Percentiles rank a stretch among this genome's conserved stretches.
Conservation (phyloP, 2,113 vertebrate genomes). For the Anser brachyrhynchus region DNA sequence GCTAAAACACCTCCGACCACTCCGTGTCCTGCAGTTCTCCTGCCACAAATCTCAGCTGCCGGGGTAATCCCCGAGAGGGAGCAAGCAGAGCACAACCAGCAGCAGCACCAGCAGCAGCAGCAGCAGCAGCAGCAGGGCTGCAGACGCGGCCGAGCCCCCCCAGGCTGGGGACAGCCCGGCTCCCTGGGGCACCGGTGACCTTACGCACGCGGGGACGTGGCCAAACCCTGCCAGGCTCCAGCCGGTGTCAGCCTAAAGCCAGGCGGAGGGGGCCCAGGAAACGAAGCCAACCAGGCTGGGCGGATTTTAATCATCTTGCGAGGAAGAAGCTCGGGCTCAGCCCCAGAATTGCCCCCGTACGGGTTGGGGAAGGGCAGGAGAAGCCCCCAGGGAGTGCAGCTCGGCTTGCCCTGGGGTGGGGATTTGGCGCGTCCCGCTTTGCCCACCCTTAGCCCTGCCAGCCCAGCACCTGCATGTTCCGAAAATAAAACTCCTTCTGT, state of each 20-base stretch:
- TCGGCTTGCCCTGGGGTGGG: not conserved
- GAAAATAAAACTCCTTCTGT: slow-evolving; percentile 78
- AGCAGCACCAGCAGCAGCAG: not conserved
- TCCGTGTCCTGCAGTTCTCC: not conserved
- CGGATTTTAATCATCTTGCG: not conserved
- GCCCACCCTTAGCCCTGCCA: not conserved
- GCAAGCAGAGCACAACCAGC: not conserved
- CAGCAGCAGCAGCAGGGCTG: not conserved
- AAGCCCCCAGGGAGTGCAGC: not conserved
- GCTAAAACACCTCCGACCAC: slow-evolving; percentile 2
- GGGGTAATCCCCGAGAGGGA: not conserved
- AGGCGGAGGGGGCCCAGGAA: not conserved
- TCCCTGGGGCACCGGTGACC: not conserved
- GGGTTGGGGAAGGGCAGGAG: not conserved
- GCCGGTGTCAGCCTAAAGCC: not conserved
- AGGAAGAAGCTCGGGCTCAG: not conserved
- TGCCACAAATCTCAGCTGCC: not conserved
- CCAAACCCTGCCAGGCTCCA: not conserved
- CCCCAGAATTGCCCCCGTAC: fast-evolving
- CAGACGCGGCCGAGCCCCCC: not conserved
- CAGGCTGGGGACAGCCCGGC: not conserved
- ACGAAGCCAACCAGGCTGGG: not conserved
- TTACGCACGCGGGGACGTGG: not conserved
- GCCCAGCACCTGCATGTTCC: slow-evolving; percentile 78
- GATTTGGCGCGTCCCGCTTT: fast-evolving